These are phyloP conservation scores for Ophion obscuratus DNA, from an alignment of 2,888 invertebrate genomes.

Conservation along the genomic window DNA sequence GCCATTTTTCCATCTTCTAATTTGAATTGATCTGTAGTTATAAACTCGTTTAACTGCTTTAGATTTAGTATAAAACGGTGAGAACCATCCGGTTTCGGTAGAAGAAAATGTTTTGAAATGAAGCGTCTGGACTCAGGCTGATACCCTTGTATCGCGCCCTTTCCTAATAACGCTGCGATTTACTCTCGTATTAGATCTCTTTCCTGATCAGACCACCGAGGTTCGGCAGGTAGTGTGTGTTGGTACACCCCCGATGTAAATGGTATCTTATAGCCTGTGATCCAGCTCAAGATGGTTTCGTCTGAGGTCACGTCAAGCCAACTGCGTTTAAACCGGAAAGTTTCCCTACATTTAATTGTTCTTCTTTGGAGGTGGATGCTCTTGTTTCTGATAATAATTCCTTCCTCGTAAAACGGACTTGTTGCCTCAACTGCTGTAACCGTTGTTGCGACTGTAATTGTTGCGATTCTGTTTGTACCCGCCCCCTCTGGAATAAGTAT, in stretches of 20 bases:
- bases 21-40: not conserved
- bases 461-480: slow-evolving; percentile 30
- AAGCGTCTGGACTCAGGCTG: slow-evolving; percentile 33
- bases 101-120: slow-evolving; percentile 45
- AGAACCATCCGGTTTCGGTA: not conserved
- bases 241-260: not conserved
- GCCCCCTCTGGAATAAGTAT: slow-evolving; percentile 2
- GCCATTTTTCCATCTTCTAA: too few relatives aligned
- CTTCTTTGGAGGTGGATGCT: slow-evolving; percentile 29
- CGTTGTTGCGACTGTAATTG: slow-evolving; percentile 18
- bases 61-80: slow-evolving; percentile 19
- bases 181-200: not conserved
- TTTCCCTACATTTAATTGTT: slow-evolving; percentile 16
- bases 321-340: slow-evolving; percentile 54
- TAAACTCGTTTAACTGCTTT: slow-evolving; percentile 17
- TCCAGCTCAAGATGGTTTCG: slow-evolving; percentile 2
- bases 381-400: slow-evolving; percentile 3
- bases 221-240: not conserved
- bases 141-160: slow-evolving; percentile 42
- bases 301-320: not conserved
- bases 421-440: slow-evolving; percentile 30
- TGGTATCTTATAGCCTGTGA: not conserved
- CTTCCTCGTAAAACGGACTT: too few relatives aligned
- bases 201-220: not conserved
- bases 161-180: not conserved